Percentiles rank a stretch among this genome's conserved stretches.
phyloP scores from a whole-genome alignment of 2,797 vertebrate genomes.

The Sebastiscus albofasciatus region DNA sequence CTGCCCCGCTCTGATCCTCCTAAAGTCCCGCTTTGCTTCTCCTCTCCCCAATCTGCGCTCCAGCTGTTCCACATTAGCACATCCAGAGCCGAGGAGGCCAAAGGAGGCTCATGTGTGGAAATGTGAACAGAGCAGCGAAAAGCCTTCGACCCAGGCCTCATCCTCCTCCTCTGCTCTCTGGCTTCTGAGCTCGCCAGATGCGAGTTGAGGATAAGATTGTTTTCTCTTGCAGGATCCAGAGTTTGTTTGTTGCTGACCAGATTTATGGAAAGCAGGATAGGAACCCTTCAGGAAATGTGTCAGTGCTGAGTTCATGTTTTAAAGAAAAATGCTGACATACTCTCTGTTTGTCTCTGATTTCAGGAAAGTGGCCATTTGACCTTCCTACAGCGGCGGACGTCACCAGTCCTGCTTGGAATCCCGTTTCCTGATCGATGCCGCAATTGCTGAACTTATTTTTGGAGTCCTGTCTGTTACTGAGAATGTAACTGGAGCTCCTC shows the following conservation, averaged over 20 bases:
- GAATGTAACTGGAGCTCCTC: constrained; percentile 80
- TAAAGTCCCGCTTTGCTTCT: constrained; percentile 67
- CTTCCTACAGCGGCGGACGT: constrained; percentile 29
- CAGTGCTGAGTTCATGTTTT: constrained; percentile 10
- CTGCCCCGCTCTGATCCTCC: constrained; percentile 71
- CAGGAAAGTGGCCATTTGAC: constrained; percentile 54
- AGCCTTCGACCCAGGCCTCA: constrained; percentile 40
- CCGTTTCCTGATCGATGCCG: constrained; percentile 62
- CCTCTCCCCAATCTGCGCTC: constrained; percentile 65
- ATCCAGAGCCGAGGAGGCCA: constrained; percentile 68
- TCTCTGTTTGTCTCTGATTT: constrained; percentile 67
- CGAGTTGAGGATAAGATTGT: constrained; percentile 36
- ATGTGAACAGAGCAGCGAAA: constrained; percentile 60
- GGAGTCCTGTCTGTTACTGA: constrained; percentile 59
- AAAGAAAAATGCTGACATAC: constrained; percentile 37
- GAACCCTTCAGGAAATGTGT: constrained; percentile 37
- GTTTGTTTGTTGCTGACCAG: constrained; percentile 40
- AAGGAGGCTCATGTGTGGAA: constrained; percentile 59
- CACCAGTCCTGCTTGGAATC: constrained; percentile 31
- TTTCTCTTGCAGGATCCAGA: constrained; percentile 11
- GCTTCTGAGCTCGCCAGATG: constrained; percentile 42
- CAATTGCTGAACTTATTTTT: constrained; percentile 47
- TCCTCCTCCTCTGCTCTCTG: constrained; percentile 38
- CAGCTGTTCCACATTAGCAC: constrained; percentile 86
- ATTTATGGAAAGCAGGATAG: constrained; percentile 43